phyloP scores from a whole-genome alignment of 2,113 vertebrate species.

The Girardinichthys multiradiatus region DNA sequence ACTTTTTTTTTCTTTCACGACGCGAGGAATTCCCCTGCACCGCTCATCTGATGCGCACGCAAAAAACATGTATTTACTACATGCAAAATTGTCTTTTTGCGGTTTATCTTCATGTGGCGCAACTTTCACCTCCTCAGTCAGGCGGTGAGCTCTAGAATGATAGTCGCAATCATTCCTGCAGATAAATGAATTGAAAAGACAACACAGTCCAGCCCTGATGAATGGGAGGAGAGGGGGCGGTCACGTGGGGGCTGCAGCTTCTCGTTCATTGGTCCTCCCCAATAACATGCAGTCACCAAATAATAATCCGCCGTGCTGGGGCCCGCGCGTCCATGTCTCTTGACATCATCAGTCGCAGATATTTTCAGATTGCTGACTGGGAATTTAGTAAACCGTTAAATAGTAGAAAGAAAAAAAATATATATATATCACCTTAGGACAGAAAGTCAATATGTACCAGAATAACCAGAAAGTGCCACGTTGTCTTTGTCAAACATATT shows the following conservation, averaged over 20 bases:
- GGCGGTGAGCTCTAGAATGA: constrained; percentile 99
- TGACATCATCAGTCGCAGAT: constrained; percentile 94
- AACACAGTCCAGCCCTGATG: constrained; percentile 99
- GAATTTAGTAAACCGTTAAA: constrained; percentile 86
- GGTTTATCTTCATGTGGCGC: constrained; percentile 99
- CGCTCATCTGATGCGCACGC: constrained; percentile 83
- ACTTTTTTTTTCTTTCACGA: constrained; percentile 67
- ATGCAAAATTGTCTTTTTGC: constrained; percentile 97
- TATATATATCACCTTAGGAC: constrained; percentile 24
- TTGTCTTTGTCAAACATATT: constrained; percentile 29
- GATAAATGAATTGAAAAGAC: constrained; percentile 99
- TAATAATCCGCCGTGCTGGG: constrained; percentile 85
- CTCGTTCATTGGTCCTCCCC: constrained; percentile 87
- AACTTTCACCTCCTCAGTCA: constrained; percentile 99
- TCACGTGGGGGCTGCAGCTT: constrained; percentile 82
- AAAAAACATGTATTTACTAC: constrained; percentile 85
- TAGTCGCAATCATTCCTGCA: constrained; percentile 99
- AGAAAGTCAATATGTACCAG: not conserved
- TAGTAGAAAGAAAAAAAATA: constrained; percentile 75
- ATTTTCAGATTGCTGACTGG: constrained; percentile 91
- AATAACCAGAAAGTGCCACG: constrained; percentile 11
- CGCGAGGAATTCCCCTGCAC: constrained; percentile 77
- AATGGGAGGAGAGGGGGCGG: constrained; percentile 92
- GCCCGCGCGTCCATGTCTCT: constrained; percentile 86
- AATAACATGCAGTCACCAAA: constrained; percentile 88